Base-by-base conservation (phyloP, 2,888 invertebrate genomes). In the Aphidoletes aphidimyza region DNA sequence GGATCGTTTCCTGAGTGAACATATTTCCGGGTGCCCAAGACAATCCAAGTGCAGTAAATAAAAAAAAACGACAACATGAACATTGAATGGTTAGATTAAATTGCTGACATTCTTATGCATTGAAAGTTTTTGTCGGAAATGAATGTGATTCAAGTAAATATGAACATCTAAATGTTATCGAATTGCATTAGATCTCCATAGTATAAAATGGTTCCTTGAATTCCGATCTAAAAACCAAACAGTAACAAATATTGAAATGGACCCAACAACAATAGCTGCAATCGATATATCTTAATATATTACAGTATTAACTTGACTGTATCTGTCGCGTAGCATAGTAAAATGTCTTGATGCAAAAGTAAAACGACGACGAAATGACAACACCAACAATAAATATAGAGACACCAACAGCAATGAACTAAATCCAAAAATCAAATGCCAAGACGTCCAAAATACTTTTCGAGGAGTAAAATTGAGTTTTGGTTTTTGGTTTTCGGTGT, bases 261-360 rank as follows among this genome's bases (percentile, higher is more conserved):
- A 26, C 8, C 11, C 26, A 11, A 26, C 6, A 9, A 42, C 42
- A 42, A 42, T 42, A 42, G 14, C 9, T 54, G 54, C 54, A n/a
- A 42, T 54, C 54, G 22, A 69, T 69, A 69, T 69, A 3, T 69
- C 34, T 69, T 69, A 69, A 69, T 30, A 34, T 34, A 69, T 69
- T 1, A 69, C 26, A 30, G 14, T 69, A 69, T 30, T 9, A 30
- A n/a, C 30, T 19, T n/a, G 1, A 30, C n/a, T 34, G 69, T 42
- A 42, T 42, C 42, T n/a, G 14, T 42, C 14, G 14, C 6, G 42
- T 42, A 9, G 42, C 42, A 42, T 14, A 42, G 8, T 42, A n/a
- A n/a, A n/a, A n/a, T n/a, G n/a, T n/a, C n/a, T n/a, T n/a, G n/a
- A n/a, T n/a, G n/a, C n/a, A n/a, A n/a, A n/a, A n/a, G n/a, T n/a